Evolutionary conservation across 2,888 invertebrate genomes (phyloP), one percentile per base, ranked within the genome.

Genomic region (Muschampia plurimacula): DNA sequence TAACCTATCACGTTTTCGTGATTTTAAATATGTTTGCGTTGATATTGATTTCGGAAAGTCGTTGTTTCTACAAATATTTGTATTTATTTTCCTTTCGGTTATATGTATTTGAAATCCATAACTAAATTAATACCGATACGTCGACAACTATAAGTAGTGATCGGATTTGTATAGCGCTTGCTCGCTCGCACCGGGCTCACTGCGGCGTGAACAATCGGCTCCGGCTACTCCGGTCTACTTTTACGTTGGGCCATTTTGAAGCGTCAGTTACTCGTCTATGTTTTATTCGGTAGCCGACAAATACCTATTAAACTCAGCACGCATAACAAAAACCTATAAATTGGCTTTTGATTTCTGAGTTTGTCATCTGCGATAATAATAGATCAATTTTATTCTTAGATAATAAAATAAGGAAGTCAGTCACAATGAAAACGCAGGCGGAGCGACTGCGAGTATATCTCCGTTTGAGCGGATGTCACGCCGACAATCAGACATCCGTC

Each of bases 1-100:
- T 55, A 39, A 67, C 59, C 67, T 59, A 59, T 67, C 67, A 67
- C 67, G 67, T 67, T 67, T 67, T 59, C 59, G 44, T 44, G 59
- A 59, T 67, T 66, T 64, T 64, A 64, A 64, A 64, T 15, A 12
- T 15, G n/a, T 59, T 39, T 13, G 12, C 13, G 5, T n/a, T 49
- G 7, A n/a, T 49, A n/a, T 49, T 49, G 49, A 49, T 49, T 49
- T 49, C 49, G 49, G n/a, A 2, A 49, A n/a, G n/a, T 49, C 49
- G 6, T 2, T n/a, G 49, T 3, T 44, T 44, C 44, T 49, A 32
- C n/a, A 49, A 32, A 4, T 36, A 22, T 46, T 64, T 9, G 28
- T 52, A 39, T 55, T 9, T 28, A 4, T 52, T 13, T 13, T 52
- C 15, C 15, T n/a, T 52, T n/a, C 7, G 52, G 8, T 52, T n/a